These are phyloP conservation scores for Pristionchus entomophagus DNA, from an alignment of 2,888 invertebrate species.

Conservation along the genomic window DNA sequence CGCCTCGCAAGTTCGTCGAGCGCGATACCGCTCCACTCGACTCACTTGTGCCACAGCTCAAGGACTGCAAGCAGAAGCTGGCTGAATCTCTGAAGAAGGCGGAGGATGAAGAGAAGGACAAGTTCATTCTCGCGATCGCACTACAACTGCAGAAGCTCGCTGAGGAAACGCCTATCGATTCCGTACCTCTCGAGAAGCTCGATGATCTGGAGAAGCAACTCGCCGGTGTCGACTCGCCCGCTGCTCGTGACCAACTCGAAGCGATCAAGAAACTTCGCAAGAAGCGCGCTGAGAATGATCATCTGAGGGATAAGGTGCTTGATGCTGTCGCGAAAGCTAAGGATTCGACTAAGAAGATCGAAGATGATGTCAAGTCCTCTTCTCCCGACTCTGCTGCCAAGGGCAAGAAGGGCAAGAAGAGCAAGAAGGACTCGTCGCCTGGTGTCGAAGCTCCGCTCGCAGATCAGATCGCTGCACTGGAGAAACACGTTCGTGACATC, in stretches of 20 bases:
- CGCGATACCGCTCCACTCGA: constrained; percentile 15
- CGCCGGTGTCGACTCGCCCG: constrained; percentile 51
- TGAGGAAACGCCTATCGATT: constrained; percentile 14
- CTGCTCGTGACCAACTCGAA: constrained; percentile 43
- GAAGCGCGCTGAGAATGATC: constrained; percentile 43
- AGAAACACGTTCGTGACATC: constrained; percentile 45
- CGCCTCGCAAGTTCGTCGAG: constrained; percentile 39
- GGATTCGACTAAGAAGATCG: constrained; percentile 34
- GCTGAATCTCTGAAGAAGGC: constrained; percentile 34
- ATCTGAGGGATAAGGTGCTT: constrained; percentile 11
- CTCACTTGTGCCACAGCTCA: background rate
- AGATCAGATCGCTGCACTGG: constrained; percentile 52
- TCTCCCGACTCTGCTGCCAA: constrained; percentile 38
- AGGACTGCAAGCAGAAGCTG: constrained; percentile 33
- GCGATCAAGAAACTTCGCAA: constrained; percentile 53
- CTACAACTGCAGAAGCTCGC: constrained; percentile 36
- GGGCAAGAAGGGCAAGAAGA: constrained; percentile 45
- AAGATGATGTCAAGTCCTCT: constrained; percentile 27
- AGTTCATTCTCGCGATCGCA: constrained; percentile 36
- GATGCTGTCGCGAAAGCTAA: constrained; percentile 22
- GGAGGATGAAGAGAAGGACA: constrained; percentile 44
- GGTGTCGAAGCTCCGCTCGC: constrained; percentile 54
- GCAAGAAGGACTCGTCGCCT: constrained; percentile 54
- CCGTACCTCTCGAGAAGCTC: constrained; percentile 26
- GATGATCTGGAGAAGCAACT: constrained; percentile 54